A percentile compares a stretch with the other conserved stretches of the same genome.
phyloP scores from a whole-genome alignment of 1,140 invertebrate genomes.

The Mamestra configurata region DNA sequence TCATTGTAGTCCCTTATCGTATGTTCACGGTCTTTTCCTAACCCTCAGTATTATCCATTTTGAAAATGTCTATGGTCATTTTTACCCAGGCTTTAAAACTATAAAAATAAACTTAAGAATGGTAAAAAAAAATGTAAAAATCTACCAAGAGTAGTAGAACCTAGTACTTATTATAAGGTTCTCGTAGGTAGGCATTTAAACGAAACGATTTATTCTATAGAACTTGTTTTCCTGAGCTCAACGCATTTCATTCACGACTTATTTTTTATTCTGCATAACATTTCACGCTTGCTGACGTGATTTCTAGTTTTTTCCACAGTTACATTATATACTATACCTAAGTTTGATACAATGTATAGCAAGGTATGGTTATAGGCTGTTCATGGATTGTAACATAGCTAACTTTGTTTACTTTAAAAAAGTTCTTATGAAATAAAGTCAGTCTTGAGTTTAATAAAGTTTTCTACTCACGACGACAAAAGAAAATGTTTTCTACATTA shows the following conservation, averaged over 20 bases:
- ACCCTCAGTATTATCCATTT: no score
- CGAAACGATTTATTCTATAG: no score
- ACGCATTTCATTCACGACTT: background rate
- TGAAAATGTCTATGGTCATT: no score
- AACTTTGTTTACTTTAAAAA: conserved; percentile 5
- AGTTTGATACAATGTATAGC: background rate
- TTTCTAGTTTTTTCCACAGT: background rate
- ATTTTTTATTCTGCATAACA: background rate
- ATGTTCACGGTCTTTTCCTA: no score
- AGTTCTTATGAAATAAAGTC: conserved; percentile 9
- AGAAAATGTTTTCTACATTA: background rate
- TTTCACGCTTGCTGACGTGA: background rate
- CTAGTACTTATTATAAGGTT: no score
- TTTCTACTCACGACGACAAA: background rate
- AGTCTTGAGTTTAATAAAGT: background rate
- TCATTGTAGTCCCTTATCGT: no score
- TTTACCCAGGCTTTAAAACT: no score
- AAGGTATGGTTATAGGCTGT: background rate
- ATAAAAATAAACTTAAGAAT: no score
- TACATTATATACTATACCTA: background rate
- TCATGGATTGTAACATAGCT: no score
- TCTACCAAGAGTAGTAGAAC: no score
- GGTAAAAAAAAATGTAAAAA: no score
- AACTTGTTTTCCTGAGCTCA: background rate
- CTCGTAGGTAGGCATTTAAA: no score